Conservation (phyloP, 2,113 vertebrate genomes). For the Rhipidura dahli region DNA sequence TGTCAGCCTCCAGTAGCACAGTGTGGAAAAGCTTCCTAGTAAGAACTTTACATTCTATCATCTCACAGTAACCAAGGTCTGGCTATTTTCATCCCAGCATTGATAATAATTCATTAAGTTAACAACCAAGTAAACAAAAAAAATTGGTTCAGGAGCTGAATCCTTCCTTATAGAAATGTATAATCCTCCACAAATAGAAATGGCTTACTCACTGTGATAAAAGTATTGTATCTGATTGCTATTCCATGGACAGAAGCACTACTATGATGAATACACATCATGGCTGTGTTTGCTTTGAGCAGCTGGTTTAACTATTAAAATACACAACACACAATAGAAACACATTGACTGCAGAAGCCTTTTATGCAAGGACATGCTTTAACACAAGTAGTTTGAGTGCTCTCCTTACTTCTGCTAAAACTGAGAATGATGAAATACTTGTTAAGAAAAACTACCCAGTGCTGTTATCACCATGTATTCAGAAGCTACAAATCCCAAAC, state of each 20-base stretch:
- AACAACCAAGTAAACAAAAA: background rate
- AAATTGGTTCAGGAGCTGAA: background rate
- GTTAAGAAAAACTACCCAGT: background rate
- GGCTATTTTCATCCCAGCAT: background rate
- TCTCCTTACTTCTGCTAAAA: background rate
- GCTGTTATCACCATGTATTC: background rate
- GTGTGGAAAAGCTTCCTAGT: background rate
- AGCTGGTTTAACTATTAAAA: background rate
- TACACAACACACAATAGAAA: background rate
- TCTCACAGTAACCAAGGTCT: background rate
- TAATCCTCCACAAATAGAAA: background rate
- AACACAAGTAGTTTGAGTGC: background rate
- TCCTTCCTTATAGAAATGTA: background rate
- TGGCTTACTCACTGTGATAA: background rate
- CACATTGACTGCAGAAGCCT: background rate
- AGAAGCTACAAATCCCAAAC: background rate
- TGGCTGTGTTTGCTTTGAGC: background rate
- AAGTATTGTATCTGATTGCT: background rate
- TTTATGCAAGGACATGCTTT: background rate
- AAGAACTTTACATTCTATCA: background rate
- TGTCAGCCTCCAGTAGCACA: background rate
- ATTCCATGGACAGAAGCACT: background rate
- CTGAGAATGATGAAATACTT: background rate
- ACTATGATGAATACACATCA: background rate
- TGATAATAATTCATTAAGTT: background rate